Conservation (phyloP, 2,797 vertebrate genomes). For the Myotis vivesi region DNA sequence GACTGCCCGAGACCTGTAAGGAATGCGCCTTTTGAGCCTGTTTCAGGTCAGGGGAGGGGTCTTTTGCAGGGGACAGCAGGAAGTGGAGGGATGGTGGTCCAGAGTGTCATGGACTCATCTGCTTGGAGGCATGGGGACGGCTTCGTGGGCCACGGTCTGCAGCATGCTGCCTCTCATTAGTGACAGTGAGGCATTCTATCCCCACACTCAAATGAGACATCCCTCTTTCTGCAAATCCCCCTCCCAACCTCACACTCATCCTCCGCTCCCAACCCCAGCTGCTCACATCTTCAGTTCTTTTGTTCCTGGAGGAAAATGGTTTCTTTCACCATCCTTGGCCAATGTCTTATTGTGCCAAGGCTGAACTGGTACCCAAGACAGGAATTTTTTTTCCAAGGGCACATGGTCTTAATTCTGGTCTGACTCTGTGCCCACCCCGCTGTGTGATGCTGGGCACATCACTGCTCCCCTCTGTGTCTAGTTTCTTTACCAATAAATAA, state of each 20-base stretch:
- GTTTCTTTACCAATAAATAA: neutral
- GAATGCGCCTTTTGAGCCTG: too few relatives aligned
- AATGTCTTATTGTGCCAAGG: neutral
- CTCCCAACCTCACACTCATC: neutral
- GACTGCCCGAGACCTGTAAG: neutral
- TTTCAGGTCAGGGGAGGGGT: neutral
- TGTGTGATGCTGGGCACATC: neutral
- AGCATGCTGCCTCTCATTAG: neutral
- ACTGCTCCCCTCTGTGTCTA: neutral
- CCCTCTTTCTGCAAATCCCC: neutral
- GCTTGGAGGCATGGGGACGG: neutral
- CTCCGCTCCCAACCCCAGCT: neutral
- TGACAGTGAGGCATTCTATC: neutral
- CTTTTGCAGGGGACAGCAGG: neutral
- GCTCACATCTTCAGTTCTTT: neutral
- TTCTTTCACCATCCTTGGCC: neutral
- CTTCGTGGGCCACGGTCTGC: too few relatives aligned
- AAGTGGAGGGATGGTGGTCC: neutral
- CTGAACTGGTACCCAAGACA: neutral
- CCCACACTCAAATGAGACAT: neutral
- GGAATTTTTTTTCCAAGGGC: neutral
- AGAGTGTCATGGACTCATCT: neutral
- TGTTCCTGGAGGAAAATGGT: neutral
- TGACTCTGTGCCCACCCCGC: neutral
- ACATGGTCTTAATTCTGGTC: neutral